A percentile compares a stretch with the other conserved stretches of the same genome.
phyloP scores from a whole-genome alignment of 1,140 invertebrate species.

The Drosophila melanogaster region Release_6_plus_ISO1_MT NC_004354.4:20394501-20395000 shows the following conservation, averaged over 20 bases:
- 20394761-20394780: slow-evolving; percentile 20
- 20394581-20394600: slow-evolving; percentile 7
- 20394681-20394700: slow-evolving; percentile 32
- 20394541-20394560: slow-evolving; percentile 2
- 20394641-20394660: slow-evolving; percentile 43
- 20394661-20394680: slow-evolving; percentile 9
- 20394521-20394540: slow-evolving; percentile 11
- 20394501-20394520: not conserved
- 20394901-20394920: slow-evolving; percentile 21
- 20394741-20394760: slow-evolving; percentile 1
- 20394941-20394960: slow-evolving; percentile 2
- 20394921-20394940: slow-evolving; percentile 9
- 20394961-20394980: not conserved
- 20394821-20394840: slow-evolving; percentile 16
- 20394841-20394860: slow-evolving; percentile 30
- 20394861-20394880: slow-evolving; percentile 1
- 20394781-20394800: slow-evolving; percentile 47
- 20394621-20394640: slow-evolving; percentile 49
- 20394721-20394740: slow-evolving; percentile 10
- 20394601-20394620: slow-evolving; percentile 44
- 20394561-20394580: slow-evolving; percentile 35
- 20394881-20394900: slow-evolving; percentile 57
- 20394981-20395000: slow-evolving; percentile 1
- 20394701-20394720: slow-evolving; percentile 73
- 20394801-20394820: slow-evolving; percentile 3